A percentile compares a stretch with the other conserved stretches of the same genome.
Evolutionary conservation across 2,113 vertebrate species (phyloP).

Genomic region (Cepphus grylle): DNA sequence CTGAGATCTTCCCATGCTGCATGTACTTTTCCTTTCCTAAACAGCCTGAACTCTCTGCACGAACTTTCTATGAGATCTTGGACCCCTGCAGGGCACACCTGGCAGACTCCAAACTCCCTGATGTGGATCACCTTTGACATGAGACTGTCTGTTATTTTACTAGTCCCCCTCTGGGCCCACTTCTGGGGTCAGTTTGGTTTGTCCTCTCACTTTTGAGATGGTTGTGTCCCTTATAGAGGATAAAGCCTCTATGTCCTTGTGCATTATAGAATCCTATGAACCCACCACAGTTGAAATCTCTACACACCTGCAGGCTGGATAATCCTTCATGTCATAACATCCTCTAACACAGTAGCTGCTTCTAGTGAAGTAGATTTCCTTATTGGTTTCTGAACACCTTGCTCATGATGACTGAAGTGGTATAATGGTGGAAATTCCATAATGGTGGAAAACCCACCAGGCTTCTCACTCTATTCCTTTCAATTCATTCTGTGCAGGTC

Average conservation of each 20-base stretch:
- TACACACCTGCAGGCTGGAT: neutral
- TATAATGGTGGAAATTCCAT: neutral
- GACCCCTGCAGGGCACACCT: fast-evolving
- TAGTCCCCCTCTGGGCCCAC: neutral
- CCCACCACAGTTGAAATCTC: neutral
- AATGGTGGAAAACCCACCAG: neutral
- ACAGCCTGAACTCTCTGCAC: fast-evolving
- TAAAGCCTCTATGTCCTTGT: neutral
- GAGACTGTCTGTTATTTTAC: neutral
- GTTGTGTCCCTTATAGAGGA: neutral
- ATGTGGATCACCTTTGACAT: neutral
- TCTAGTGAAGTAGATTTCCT: neutral
- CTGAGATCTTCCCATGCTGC: neutral
- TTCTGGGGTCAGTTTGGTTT: neutral
- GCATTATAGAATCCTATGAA: fast-evolving
- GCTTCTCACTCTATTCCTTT: neutral
- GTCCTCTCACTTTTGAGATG: neutral
- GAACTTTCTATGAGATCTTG: neutral
- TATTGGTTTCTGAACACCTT: neutral
- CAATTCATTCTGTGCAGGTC: neutral
- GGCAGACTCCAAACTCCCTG: neutral
- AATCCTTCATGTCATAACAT: neutral
- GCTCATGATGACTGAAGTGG: neutral
- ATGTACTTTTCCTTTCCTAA: neutral
- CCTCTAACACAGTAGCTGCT: neutral